Base-by-base conservation (phyloP, 2,113 vertebrate genomes). In the Tragelaphus scriptus region DNA sequence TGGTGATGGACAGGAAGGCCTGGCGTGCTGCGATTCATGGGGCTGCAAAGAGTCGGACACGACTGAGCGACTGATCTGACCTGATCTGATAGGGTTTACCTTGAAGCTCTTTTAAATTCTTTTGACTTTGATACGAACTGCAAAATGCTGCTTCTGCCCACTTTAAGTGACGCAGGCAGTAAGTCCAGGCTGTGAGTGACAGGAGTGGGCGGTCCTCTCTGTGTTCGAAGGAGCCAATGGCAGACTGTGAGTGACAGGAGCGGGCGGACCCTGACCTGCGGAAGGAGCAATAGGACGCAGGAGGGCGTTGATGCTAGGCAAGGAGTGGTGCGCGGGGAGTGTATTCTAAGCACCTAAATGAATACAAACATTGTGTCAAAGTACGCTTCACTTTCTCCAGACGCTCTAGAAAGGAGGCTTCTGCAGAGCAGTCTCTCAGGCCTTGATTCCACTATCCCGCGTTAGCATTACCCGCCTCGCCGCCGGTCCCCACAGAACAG, bases 91-190 rank as follows among this genome's bases (percentile, higher is more conserved):
- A 44, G 63, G 28, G 40, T 58, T 84, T 89, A 28, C 95, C 11
- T 89, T 59, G 36, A 93, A 77, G 12, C 21, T 89, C 88, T 96
- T 6, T 58, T 55, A 80, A 89, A 94, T 12, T 86, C 47, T 63
- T 82, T 82, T 26, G 44, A 36, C 30, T 80, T 81, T 86, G 40
- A 56, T 36, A 23, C 1, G 36, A 5, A 51, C 14, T 79, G 40
- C 58, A 56, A 77, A 88, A 82, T 6, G 56, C 4, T 56, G 32
- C 14, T 40, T 58, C 5, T 44, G 36, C 28, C 19, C 40, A 44
- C 36, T 56, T 65, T 15, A 85, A 55, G 11, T 5, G 16, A 65
- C 1, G 0, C 0, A 0, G 15, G 58, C 23, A 32, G 40, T 13
- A 77, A 63, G 30, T 56, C 40, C 2, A 85, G 65, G 77, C 25